A percentile compares a stretch with the other conserved stretches of the same genome.
Evolutionary conservation across 1,140 invertebrate genomes (phyloP).

Genomic region (Teleogryllus occipitalis): DNA sequence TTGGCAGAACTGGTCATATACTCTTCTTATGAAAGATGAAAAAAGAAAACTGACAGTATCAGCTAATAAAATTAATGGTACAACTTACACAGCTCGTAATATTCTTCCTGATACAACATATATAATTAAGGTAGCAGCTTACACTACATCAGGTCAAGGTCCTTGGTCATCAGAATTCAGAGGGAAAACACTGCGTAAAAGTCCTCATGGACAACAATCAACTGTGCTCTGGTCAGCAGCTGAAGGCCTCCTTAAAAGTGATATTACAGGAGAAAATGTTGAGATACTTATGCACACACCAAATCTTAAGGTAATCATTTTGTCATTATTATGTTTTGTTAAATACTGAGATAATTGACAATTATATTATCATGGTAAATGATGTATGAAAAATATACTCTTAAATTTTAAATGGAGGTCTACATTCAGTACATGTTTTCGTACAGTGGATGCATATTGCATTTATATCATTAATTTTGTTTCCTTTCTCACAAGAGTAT

Average conservation of each 20-base stretch:
- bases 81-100: constrained; percentile 52
- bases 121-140: constrained; percentile 65
- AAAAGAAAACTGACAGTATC: constrained; percentile 39
- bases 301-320: constrained; percentile 31
- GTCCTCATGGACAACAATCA: constrained; percentile 40
- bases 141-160: constrained; percentile 61
- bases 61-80: constrained; percentile 49
- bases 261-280: constrained; percentile 63
- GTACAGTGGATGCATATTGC: no score
- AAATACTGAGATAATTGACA: no score
- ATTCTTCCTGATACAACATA: constrained; percentile 67
- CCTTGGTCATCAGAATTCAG: constrained; percentile 70
- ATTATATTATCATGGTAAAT: no score
- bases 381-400: no score
- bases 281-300: constrained; percentile 52
- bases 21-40: constrained; percentile 60
- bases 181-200: constrained; percentile 51
- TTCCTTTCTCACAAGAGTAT: no score
- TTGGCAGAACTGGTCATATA: constrained; percentile 79
- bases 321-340: no score
- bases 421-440: not conserved
- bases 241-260: constrained; percentile 59
- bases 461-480: no score
- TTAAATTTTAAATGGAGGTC: not conserved
- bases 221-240: constrained; percentile 62